Evolutionary conservation across 2,797 vertebrate genomes (phyloP), one percentile per base, ranked within the genome.

Genomic region (Yasuhikotakia modesta): DNA sequence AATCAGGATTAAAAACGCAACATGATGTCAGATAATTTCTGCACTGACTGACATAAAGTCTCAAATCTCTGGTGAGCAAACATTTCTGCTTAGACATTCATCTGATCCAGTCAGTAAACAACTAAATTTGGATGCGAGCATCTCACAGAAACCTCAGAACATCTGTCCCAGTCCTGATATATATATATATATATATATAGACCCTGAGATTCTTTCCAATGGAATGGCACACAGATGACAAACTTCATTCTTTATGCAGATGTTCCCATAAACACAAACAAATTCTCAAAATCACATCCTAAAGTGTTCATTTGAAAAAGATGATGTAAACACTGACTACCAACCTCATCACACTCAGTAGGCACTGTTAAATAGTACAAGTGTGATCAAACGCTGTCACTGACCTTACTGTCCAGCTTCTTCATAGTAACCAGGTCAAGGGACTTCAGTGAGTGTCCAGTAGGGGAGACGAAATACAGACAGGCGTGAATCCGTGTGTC

Each of bases 341-440:
- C n/a, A n/a, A n/a, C n/a, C n/a, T n/a, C n/a, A n/a, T n/a, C n/a
- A n/a, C n/a, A n/a, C n/a, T n/a, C n/a, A n/a, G n/a, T n/a, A n/a
- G n/a, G n/a, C n/a, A n/a, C n/a, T n/a, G 35, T 58, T 35, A 69
- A 24, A n/a, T 50, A 55, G 3, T 16, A 30, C 57, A 27, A 60
- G 53, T 78, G 46, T 30, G 19, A 61, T 53, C 27, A 70, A 22
- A 64, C n/a, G n/a, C n/a, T n/a, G 22, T 27, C 52, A 72, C 87
- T 87, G 86, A 99, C 98, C 96, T 99, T 99, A 89, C 98, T 99
- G 86, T 99, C 98, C 5, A 99, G 94, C 84, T 99, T 99, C 89
- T 99, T 99, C 98, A 99, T 99, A 0, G 98, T 99, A 58, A 99
- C 96, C 88, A 99, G 87, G 87, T 99, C 97, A 82, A 99, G 88